phyloP scores from a whole-genome alignment of 1,140 invertebrate genomes.

The Thaumatotibia leucotreta region DNA sequence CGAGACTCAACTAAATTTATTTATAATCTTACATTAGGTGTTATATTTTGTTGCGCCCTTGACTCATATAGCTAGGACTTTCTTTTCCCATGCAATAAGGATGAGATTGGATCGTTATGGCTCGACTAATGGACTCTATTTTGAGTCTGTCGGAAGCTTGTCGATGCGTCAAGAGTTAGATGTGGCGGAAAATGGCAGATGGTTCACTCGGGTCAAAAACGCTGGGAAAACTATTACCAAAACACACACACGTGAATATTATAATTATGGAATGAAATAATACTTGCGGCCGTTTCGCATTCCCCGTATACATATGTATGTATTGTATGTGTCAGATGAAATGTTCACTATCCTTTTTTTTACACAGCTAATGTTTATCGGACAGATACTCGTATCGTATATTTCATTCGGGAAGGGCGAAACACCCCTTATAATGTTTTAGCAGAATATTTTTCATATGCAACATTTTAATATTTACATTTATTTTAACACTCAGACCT shows the following conservation, averaged over 20 bases:
- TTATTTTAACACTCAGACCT: too few species aligned
- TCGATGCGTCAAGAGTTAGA: background rate
- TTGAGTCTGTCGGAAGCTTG: conserved; percentile 1
- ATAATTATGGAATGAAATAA: too few species aligned
- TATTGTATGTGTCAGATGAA: too few species aligned
- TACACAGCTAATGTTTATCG: too few species aligned
- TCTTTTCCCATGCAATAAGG: conserved; percentile 6
- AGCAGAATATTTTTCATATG: too few species aligned
- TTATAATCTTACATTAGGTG: conserved; percentile 63
- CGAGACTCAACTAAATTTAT: conserved; percentile 57
- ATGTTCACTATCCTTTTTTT: too few species aligned
- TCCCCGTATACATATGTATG: too few species aligned
- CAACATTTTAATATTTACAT: too few species aligned
- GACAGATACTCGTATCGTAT: too few species aligned
- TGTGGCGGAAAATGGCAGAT: background rate
- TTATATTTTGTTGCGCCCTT: conserved; percentile 56
- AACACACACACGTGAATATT: background rate
- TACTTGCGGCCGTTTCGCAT: too few species aligned
- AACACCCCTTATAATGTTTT: too few species aligned
- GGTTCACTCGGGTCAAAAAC: background rate
- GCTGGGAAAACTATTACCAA: background rate
- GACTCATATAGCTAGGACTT: conserved; percentile 34
- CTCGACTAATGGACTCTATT: conserved; percentile 4
- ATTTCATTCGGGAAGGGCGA: too few species aligned
- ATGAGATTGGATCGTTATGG: conserved; percentile 7